These are phyloP conservation scores for Troides helena DNA, from an alignment of 2,888 invertebrate genomes.

Conservation along the genomic window DNA sequence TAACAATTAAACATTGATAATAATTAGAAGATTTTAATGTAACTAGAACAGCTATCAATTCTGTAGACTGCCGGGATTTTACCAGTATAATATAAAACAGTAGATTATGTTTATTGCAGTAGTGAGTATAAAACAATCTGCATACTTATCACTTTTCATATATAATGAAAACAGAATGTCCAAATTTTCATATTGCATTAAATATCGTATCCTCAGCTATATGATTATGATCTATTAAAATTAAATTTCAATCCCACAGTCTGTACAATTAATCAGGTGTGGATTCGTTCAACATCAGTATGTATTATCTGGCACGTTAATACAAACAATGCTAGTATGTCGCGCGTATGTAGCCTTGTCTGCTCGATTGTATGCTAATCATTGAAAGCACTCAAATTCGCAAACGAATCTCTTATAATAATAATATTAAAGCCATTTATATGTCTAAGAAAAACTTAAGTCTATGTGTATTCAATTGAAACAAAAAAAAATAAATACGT, in stretches of 20 bases:
- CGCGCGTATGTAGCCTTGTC: conserved; percentile 16
- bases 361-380: conserved; percentile 29
- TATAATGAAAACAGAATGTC: too few species aligned
- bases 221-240: neutral
- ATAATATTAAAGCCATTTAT: conserved; percentile 16
- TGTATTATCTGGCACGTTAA: conserved; percentile 14
- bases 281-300: conserved; percentile 11
- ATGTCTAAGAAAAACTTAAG: too few species aligned
- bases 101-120: too few species aligned
- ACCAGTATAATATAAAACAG: too few species aligned
- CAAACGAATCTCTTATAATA: conserved; percentile 23
- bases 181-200: neutral
- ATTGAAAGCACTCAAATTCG: conserved; percentile 22
- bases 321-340: conserved; percentile 29
- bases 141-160: too few species aligned
- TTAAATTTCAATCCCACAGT: neutral
- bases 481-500: too few species aligned
- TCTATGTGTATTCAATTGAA: too few species aligned
- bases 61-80: too few species aligned
- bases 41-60: too few species aligned
- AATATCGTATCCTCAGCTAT: neutral
- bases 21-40: too few species aligned
- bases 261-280: conserved; percentile 10
- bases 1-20: too few species aligned
- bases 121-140: too few species aligned